Conservation (phyloP, 1,140 invertebrate genomes). For the Drosophila jambulina region DNA sequence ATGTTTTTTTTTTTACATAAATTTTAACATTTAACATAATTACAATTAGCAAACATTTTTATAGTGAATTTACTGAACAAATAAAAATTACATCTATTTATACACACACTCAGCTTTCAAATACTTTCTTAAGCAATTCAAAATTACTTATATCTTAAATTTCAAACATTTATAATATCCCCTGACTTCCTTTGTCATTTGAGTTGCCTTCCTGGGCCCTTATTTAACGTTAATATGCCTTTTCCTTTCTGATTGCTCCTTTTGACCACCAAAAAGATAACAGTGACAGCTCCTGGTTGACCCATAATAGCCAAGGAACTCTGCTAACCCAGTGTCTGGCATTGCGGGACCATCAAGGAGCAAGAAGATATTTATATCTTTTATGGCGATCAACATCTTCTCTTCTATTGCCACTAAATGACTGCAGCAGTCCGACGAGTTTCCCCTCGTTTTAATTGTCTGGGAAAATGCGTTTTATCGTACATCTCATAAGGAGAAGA, state of each 20-base stretch:
- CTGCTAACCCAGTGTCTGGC: constrained; percentile 11
- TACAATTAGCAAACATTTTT: too few relatives aligned
- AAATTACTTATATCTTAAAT: too few relatives aligned
- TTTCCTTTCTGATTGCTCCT: constrained; percentile 14
- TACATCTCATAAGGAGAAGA: constrained; percentile 44
- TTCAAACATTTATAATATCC: neutral
- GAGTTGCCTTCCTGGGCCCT: neutral
- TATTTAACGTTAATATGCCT: neutral
- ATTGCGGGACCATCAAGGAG: constrained; percentile 23
- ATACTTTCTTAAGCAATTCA: neutral
- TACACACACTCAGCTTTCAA: neutral
- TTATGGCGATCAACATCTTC: constrained; percentile 29
- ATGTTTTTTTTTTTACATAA: too few relatives aligned
- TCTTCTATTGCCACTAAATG: constrained; percentile 38
- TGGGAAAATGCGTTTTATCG: constrained; percentile 73
- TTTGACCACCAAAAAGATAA: constrained; percentile 2
- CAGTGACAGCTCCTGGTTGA: constrained; percentile 17
- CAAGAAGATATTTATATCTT: constrained; percentile 33
- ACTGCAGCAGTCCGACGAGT: constrained; percentile 13
- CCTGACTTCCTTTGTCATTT: constrained; percentile 2
- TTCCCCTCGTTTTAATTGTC: constrained; percentile 69
- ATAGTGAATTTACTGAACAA: too few relatives aligned
- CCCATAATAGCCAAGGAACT: constrained; percentile 6
- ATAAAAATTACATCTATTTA: neutral
- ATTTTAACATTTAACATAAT: too few relatives aligned